Percentiles rank a stretch among this genome's conserved stretches.
phyloP scores from a whole-genome alignment of 2,797 vertebrate genomes.

The Tauraco hartlaubi region DNA sequence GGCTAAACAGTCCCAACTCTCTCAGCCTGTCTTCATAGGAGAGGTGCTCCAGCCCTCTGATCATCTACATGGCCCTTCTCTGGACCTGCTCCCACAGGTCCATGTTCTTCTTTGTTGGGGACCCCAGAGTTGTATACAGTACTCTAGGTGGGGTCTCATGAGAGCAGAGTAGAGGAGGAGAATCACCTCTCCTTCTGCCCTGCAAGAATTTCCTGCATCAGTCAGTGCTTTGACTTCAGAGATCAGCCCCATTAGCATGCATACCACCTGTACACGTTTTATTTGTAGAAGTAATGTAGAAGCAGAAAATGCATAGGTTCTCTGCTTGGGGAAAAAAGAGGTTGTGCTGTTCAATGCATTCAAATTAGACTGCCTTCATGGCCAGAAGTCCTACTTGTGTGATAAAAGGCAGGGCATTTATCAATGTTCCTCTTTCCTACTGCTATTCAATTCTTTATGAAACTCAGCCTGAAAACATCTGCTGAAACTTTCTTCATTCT shows the following conservation, averaged over 20 bases:
- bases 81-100: no score
- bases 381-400: conserved; percentile 74
- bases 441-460: conserved; percentile 77
- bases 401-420: conserved; percentile 70
- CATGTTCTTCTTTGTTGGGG: no score
- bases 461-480: conserved; percentile 69
- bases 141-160: no score
- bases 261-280: conserved; percentile 56
- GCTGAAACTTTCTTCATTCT: conserved; percentile 48
- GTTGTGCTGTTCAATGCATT: conserved; percentile 66
- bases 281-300: conserved; percentile 69
- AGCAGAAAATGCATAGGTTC: conserved; percentile 63
- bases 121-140: no score
- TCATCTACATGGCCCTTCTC: no score
- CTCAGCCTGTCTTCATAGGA: no score
- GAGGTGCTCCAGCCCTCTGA: no score
- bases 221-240: conserved; percentile 26
- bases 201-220: not conserved
- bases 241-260: conserved; percentile 60
- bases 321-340: conserved; percentile 48
- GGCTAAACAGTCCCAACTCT: no score
- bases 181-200: not conserved
- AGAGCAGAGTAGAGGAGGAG: no score
- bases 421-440: conserved; percentile 70
- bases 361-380: conserved; percentile 75